Conservation (phyloP, 2,888 invertebrate genomes). For the Fissipunctia ypsillon region DNA sequence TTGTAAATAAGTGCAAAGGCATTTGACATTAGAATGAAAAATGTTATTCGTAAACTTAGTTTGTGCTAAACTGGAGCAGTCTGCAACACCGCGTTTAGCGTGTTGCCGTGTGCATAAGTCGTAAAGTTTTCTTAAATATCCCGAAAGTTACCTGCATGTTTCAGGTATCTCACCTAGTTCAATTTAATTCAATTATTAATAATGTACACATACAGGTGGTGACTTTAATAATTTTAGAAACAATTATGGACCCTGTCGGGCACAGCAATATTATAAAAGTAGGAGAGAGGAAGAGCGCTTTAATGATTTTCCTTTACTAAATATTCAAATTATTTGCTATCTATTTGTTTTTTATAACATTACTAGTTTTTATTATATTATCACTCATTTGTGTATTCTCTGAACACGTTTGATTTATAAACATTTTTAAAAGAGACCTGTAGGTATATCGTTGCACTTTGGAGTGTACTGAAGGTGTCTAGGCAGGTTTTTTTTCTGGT, state of each 20-base stretch:
- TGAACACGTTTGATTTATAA: not conserved
- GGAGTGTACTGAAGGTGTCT: not conserved
- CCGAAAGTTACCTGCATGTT: not conserved
- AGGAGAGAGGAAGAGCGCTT: no score
- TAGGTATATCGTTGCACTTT: not conserved
- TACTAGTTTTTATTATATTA: no score
- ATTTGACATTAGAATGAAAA: conserved; percentile 31
- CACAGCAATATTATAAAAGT: no score
- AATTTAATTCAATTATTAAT: no score
- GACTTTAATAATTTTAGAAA: no score
- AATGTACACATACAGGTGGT: no score
- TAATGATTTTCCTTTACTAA: no score
- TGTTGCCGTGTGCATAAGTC: conserved; percentile 12
- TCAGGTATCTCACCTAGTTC: not conserved
- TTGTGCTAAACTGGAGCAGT: conserved; percentile 20
- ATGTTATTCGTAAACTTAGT: conserved; percentile 10
- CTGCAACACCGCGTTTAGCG: not conserved
- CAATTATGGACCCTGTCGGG: no score
- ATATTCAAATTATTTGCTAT: no score
- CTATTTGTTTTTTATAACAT: no score
- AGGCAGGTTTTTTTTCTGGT: not conserved
- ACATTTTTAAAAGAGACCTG: no score
- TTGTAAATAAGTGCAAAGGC: not conserved
- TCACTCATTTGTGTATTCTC: no score
- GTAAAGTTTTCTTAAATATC: conserved; percentile 18